Percentiles rank a stretch among this genome's conserved stretches.
These are phyloP conservation scores for Tylochromis polylepis DNA, from an alignment of 2,113 vertebrate genomes.

Conservation along the genomic window DNA sequence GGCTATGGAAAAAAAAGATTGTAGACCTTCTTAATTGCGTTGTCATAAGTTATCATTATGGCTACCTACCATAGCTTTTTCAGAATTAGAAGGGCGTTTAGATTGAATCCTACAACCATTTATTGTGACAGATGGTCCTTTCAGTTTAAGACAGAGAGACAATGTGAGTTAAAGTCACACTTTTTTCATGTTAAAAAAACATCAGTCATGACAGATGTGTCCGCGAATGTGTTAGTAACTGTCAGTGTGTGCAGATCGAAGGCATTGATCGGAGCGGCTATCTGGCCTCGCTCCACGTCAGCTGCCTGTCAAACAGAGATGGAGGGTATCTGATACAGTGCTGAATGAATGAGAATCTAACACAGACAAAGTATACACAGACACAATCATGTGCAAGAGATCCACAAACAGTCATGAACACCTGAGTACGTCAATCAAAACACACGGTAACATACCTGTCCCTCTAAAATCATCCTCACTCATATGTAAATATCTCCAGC, in stretches of 20 bases:
- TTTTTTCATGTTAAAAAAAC: background rate
- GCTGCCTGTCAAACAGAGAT: conserved; percentile 54
- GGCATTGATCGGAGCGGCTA: conserved; percentile 59
- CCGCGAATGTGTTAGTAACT: conserved; percentile 24
- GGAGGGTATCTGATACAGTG: conserved; percentile 51
- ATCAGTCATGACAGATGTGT: conserved; percentile 40
- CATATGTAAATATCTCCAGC: background rate
- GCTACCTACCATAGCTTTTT: background rate
- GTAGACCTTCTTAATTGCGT: conserved; percentile 23
- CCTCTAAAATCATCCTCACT: background rate
- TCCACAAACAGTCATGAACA: background rate
- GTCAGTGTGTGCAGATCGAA: conserved; percentile 51
- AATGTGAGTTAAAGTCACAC: background rate
- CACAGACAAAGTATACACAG: background rate
- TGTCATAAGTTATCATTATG: conserved; percentile 30
- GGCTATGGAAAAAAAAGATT: background rate
- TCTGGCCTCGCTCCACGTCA: conserved; percentile 52
- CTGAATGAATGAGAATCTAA: conserved; percentile 34
- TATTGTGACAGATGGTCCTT: conserved; percentile 20
- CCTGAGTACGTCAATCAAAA: background rate
- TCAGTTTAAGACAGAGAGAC: background rate
- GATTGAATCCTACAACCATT: background rate
- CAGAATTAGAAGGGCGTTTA: background rate
- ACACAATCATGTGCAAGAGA: background rate
- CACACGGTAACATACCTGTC: background rate